phyloP scores from a whole-genome alignment of 2,797 vertebrate genomes.

The Aratinga solstitialis region DNA sequence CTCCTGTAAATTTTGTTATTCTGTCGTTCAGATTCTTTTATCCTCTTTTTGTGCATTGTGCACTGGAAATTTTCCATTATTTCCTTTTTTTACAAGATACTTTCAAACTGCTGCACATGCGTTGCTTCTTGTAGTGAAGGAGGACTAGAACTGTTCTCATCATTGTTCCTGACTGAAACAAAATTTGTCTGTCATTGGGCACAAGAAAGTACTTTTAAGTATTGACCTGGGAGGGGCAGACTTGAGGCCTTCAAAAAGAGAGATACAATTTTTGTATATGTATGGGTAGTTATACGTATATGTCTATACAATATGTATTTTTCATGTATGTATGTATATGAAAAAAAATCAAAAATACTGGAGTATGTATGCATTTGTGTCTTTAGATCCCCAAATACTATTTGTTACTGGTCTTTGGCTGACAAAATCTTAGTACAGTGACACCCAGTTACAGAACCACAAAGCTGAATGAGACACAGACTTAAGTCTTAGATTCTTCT shows the following conservation, averaged over 20 bases:
- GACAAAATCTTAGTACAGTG: neutral
- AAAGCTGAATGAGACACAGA: neutral
- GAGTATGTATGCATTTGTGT: neutral
- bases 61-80: neutral
- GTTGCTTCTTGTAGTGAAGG: neutral
- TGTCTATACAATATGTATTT: neutral
- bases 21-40: neutral
- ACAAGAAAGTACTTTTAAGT: neutral
- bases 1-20: neutral
- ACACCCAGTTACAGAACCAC: neutral
- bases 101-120: neutral
- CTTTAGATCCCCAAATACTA: neutral
- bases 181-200: neutral
- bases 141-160: neutral
- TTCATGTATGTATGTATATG: neutral
- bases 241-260: neutral
- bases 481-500: neutral
- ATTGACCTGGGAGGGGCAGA: neutral
- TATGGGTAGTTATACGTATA: neutral
- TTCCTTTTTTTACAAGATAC: neutral
- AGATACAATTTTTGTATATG: neutral
- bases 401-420: neutral
- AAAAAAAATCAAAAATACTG: neutral
- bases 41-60: neutral
- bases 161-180: neutral